phyloP scores from a whole-genome alignment of 2,113 vertebrate genomes.

The Macquaria ambigua region DNA sequence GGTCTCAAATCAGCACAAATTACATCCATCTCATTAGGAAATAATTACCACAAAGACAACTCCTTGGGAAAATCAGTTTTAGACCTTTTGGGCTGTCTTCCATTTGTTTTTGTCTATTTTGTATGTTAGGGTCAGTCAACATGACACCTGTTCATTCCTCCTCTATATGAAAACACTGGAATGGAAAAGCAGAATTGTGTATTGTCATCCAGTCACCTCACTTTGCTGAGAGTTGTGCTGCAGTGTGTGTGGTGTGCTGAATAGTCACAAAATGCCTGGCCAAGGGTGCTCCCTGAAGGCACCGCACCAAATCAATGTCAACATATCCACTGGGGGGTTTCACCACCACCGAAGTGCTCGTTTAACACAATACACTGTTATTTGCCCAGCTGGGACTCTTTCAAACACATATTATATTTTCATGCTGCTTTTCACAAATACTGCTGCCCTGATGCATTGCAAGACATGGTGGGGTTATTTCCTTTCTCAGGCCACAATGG shows the following conservation, averaged over 20 bases:
- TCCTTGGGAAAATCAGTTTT: not conserved
- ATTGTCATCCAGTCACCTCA: constrained; percentile 21
- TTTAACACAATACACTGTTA: constrained; percentile 57
- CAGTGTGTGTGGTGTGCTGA: constrained; percentile 51
- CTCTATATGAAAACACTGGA: constrained; percentile 8
- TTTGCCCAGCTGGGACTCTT: constrained; percentile 60
- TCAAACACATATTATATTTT: constrained; percentile 49
- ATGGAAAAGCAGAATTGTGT: constrained; percentile 18
- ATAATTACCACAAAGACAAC: not conserved
- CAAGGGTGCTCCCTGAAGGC: constrained; percentile 59
- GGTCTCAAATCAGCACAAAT: not conserved
- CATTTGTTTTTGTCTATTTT: not conserved
- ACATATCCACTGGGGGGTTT: constrained; percentile 35
- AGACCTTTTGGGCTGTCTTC: not conserved
- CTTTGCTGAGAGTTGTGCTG: constrained; percentile 25
- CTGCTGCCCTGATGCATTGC: constrained; percentile 1
- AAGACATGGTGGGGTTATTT: constrained; percentile 12
- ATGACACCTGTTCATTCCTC: constrained; percentile 6
- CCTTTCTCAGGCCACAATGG: constrained; percentile 39
- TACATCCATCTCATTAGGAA: not conserved
- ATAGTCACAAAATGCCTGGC: constrained; percentile 46
- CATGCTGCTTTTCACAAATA: constrained; percentile 52
- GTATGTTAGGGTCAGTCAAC: constrained; percentile 7
- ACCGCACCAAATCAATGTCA: constrained; percentile 63
- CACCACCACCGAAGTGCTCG: constrained; percentile 17